These are phyloP conservation scores for Scaptomyza tumidula DNA, from an alignment of 2,888 invertebrate species.

Conservation along the genomic window DNA sequence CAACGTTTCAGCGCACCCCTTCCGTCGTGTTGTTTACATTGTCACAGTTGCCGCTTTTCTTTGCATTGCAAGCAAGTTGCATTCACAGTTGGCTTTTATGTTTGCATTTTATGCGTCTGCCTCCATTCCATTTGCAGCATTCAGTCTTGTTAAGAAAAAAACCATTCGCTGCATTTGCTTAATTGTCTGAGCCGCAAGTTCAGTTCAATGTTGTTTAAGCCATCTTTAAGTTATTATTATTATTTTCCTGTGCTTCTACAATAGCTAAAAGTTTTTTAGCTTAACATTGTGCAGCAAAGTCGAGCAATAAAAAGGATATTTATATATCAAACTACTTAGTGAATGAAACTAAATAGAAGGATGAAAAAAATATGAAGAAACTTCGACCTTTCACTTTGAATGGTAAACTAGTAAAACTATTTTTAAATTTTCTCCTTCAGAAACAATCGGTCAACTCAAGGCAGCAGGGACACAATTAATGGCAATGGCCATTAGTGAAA, in stretches of 20 bases:
- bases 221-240: conserved; percentile 27
- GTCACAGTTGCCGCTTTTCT: conserved; percentile 78
- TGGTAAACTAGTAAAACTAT: no score
- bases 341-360: no score
- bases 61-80: conserved; percentile 66
- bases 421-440: no score
- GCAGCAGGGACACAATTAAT: conserved; percentile 42
- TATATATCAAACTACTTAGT: no score
- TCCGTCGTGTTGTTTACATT: conserved; percentile 76
- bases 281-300: no score
- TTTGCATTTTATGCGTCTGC: conserved; percentile 71
- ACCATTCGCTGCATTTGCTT: conserved; percentile 64
- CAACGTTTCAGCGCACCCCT: not conserved
- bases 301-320: no score
- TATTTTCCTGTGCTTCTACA: no score
- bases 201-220: conserved; percentile 11
- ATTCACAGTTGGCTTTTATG: conserved; percentile 74
- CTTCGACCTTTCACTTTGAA: not conserved
- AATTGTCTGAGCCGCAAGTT: conserved; percentile 61
- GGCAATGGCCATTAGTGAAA: conserved; percentile 46
- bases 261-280: no score
- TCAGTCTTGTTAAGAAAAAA: not conserved
- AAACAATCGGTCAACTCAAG: conserved; percentile 9
- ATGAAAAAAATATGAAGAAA: not conserved
- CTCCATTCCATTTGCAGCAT: conserved; percentile 24